These are phyloP conservation scores for Rhynchonycteris naso DNA, from an alignment of 2,797 vertebrate genomes.

Conservation along the genomic window DNA sequence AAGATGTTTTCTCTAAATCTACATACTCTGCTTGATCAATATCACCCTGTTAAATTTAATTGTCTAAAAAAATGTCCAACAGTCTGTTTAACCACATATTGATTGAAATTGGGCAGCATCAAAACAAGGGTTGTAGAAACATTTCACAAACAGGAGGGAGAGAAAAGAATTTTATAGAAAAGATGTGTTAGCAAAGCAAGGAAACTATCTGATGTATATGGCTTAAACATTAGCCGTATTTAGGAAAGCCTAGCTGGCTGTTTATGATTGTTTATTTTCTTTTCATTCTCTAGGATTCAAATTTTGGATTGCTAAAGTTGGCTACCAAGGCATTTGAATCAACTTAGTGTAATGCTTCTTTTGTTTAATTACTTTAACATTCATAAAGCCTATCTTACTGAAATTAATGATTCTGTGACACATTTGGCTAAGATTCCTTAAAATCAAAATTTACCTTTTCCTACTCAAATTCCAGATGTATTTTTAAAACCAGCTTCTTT, in stretches of 20 bases:
- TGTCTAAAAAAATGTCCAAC: background rate
- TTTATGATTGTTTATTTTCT: background rate
- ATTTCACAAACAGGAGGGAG: background rate
- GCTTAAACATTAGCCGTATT: background rate
- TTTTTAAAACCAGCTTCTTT: background rate
- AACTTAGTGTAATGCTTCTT: background rate
- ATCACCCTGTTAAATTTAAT: no score
- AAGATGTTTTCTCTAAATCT: no score
- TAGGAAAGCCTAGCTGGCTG: background rate
- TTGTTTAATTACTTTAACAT: background rate
- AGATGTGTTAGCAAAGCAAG: background rate
- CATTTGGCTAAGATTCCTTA: background rate
- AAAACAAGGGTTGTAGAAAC: background rate
- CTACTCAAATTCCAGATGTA: background rate
- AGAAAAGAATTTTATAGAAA: background rate
- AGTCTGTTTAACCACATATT: background rate
- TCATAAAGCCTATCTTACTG: background rate
- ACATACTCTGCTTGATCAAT: no score
- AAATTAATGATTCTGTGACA: conserved; percentile 14
- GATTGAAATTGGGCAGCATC: background rate
- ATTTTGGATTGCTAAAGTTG: background rate
- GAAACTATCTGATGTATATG: background rate
- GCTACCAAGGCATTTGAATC: background rate
- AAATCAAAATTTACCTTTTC: background rate
- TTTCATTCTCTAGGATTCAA: background rate